These are phyloP conservation scores for Megaceryle torquata DNA, from an alignment of 2,113 vertebrate genomes.

Conservation along the genomic window DNA sequence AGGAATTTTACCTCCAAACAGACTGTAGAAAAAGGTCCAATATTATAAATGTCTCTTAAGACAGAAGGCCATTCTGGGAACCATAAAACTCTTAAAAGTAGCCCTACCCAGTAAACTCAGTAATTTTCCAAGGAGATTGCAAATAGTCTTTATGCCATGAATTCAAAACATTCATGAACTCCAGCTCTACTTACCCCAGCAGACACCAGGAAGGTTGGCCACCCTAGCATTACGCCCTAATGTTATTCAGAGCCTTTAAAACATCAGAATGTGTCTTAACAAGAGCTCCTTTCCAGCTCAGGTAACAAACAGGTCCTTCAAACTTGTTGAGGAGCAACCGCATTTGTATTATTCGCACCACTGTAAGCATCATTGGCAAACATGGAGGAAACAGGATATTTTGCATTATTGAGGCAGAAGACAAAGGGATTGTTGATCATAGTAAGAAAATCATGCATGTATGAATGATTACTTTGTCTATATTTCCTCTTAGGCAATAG, in stretches of 20 bases:
- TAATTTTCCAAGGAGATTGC: not conserved
- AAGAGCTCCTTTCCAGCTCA: not conserved
- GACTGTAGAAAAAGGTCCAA: not conserved
- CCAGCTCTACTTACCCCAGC: not conserved
- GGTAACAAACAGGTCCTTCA: not conserved
- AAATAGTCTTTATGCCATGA: not conserved
- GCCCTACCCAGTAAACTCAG: not conserved
- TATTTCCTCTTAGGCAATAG: constrained; percentile 44
- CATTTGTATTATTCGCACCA: not conserved
- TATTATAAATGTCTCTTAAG: not conserved
- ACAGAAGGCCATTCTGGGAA: not conserved
- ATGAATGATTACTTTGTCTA: constrained; percentile 25
- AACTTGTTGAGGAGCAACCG: not conserved
- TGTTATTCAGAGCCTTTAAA: not conserved
- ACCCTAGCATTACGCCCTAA: not conserved
- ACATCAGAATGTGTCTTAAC: not conserved
- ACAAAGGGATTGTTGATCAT: not conserved
- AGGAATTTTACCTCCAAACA: not conserved
- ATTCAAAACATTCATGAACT: not conserved
- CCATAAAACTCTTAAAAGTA: not conserved
- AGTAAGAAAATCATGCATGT: constrained; percentile 9
- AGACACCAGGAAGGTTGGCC: not conserved
- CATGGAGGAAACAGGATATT: not conserved
- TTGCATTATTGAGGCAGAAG: constrained; percentile 29
- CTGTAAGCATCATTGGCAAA: not conserved